Evolutionary conservation across 2,113 vertebrate species (phyloP), one percentile per base, ranked within the genome.

Genomic region (Haliaeetus leucogaster): DNA sequence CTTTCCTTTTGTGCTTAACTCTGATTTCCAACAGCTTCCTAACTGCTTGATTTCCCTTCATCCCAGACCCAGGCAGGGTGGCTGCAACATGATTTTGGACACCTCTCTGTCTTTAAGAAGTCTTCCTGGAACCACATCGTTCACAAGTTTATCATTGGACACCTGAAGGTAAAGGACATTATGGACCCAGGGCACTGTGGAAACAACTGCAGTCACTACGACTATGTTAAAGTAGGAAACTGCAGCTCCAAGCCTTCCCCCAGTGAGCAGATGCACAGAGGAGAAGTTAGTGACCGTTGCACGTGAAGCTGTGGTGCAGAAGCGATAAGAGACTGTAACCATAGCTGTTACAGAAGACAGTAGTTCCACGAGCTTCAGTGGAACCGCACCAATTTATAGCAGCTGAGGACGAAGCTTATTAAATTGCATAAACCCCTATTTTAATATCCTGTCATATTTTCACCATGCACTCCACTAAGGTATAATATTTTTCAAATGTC

Each of bases 31-130:
- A 20, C 6, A 17, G 6, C 27, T 62, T 62, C 61, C 36, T 93
- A 77, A 93, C 45, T 16, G 3, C 59, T 55, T 40, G 26, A 36
- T 74, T 87, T 95, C 27, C 73, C 36, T 58, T 92, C 88, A 71
- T 78, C 32, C 3, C 88, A 99, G 99, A 93, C 98, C 7, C 99
- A 99, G 92, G 99, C 99, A 38, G 99, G 99, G 29, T 99, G 99
- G 99, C 97, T 99, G 92, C 99, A 99, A 81, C 99, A 99, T 2
- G 99, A 99, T 83, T 99, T 99, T 45, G 99, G 99, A 92, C 99
- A 99, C 93, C 98, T 99, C 63, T 99, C 99, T 22, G 99, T 99
- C 82, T 99, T 99, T 92, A 99, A 98, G 97, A 99, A 97, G 73
- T 98, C 99, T 30, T 85, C 38, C 27, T 99, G 99, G 99, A 99